Conservation (phyloP, 2,113 vertebrate species). For the Corythaeola cristata region DNA sequence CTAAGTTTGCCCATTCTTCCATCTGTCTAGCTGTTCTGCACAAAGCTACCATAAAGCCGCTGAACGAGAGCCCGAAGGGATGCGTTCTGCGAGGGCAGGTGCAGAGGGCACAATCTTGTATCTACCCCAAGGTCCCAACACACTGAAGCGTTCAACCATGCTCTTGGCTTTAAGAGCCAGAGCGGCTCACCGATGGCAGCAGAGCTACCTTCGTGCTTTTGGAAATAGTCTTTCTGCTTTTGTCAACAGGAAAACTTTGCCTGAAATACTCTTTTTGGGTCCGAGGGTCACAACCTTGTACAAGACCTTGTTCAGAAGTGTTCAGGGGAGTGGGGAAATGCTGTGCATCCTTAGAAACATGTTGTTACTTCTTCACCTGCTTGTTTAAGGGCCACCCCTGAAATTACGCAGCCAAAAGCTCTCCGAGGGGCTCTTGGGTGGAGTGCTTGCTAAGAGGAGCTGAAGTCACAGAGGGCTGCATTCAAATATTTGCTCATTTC, state of each 20-base stretch:
- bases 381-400: neutral
- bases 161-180: neutral
- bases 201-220: neutral
- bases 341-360: neutral
- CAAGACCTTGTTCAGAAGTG: neutral
- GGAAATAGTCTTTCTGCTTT: neutral
- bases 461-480: neutral
- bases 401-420: neutral
- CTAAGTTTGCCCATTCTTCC: neutral
- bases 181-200: neutral
- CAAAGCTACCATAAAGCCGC: neutral
- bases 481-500: neutral
- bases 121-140: neutral
- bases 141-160: rapidly evolving
- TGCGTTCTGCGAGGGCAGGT: neutral
- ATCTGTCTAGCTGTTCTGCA: neutral
- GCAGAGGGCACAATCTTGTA: rapidly evolving
- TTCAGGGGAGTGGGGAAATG: rapidly evolving
- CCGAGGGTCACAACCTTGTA: rapidly evolving
- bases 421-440: neutral
- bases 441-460: neutral
- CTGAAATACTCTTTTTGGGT: neutral
- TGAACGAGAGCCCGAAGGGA: neutral
- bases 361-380: neutral
- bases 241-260: rapidly evolving